phyloP scores from a whole-genome alignment of 2,113 vertebrate species.

The mouse (Mus musculus) region DNA sequence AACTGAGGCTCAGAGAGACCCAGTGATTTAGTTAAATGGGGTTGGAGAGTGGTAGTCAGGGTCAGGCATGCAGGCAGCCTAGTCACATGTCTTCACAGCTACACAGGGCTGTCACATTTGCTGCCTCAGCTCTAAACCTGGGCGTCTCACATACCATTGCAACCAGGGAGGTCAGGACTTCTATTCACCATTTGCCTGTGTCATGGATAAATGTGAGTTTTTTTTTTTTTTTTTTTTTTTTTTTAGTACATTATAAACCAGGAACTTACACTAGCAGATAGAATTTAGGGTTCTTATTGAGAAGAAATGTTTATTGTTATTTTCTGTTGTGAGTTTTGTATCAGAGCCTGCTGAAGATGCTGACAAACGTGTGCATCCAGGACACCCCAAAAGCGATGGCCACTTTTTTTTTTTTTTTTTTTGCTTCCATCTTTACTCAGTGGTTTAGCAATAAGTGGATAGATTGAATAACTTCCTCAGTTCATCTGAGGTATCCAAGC shows the following conservation, averaged over 20 bases:
- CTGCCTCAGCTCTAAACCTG: not conserved
- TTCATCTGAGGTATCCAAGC: slow-evolving; percentile 5
- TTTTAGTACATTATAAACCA: not conserved
- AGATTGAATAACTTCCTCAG: not conserved
- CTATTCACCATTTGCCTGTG: not conserved
- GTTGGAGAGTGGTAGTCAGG: not conserved
- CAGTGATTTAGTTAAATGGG: not conserved
- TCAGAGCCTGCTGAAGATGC: not conserved
- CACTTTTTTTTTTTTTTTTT: not conserved
- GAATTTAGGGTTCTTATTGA: not conserved
- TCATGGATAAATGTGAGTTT: not conserved
- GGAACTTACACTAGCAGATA: not conserved
- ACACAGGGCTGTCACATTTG: rapidly evolving
- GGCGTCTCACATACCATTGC: not conserved
- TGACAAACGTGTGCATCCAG: not conserved
- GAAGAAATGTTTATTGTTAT: not conserved
- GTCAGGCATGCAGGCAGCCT: not conserved
- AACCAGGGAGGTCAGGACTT: not conserved
- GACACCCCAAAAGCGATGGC: not conserved
- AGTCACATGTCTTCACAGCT: not conserved
- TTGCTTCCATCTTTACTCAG: not conserved
- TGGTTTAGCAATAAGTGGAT: not conserved
- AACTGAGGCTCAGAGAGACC: not conserved
- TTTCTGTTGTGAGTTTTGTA: not conserved
- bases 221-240: too few species aligned